A percentile compares a stretch with the other conserved stretches of the same genome.
Conservation (phyloP, 35 echinoderm and acorn worm species). For the Ophiothrix spiculata region DNA sequence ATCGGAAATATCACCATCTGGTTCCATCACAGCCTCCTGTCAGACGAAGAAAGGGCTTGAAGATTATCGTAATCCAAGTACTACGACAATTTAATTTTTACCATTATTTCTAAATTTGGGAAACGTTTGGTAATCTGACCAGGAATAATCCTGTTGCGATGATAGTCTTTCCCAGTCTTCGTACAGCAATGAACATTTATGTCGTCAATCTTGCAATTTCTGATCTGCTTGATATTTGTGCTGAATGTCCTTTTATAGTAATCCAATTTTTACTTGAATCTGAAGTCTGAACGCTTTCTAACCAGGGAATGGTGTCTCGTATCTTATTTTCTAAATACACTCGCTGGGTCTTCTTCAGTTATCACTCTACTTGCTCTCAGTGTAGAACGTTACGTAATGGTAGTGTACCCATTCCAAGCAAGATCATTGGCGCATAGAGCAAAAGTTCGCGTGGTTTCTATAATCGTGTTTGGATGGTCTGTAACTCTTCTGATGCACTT, state of each 20-base stretch:
- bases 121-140: too few relatives aligned
- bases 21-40: too few relatives aligned
- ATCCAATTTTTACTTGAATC: slow-evolving; percentile 64
- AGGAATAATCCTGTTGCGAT: too few relatives aligned
- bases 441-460: slow-evolving; percentile 51
- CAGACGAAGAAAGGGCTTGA: too few relatives aligned
- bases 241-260: slow-evolving; percentile 58
- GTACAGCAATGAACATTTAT: slow-evolving; percentile 62
- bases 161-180: too few relatives aligned
- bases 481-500: slow-evolving; percentile 54
- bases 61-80: too few relatives aligned
- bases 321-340: slow-evolving; percentile 64
- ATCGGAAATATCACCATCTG: too few relatives aligned
- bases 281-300: slow-evolving; percentile 29
- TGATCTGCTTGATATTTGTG: slow-evolving; percentile 56
- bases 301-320: slow-evolving; percentile 36
- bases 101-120: too few relatives aligned
- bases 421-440: slow-evolving; percentile 46
- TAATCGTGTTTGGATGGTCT: slow-evolving; percentile 75
- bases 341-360: slow-evolving; percentile 73
- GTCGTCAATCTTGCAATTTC: slow-evolving; percentile 76
- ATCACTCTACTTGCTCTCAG: slow-evolving; percentile 73
- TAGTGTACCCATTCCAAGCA: slow-evolving; percentile 70
- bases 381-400: slow-evolving; percentile 72
- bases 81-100: too few relatives aligned